Conservation (phyloP, 2,113 vertebrate genomes). For the Sceloporus undulatus region DNA sequence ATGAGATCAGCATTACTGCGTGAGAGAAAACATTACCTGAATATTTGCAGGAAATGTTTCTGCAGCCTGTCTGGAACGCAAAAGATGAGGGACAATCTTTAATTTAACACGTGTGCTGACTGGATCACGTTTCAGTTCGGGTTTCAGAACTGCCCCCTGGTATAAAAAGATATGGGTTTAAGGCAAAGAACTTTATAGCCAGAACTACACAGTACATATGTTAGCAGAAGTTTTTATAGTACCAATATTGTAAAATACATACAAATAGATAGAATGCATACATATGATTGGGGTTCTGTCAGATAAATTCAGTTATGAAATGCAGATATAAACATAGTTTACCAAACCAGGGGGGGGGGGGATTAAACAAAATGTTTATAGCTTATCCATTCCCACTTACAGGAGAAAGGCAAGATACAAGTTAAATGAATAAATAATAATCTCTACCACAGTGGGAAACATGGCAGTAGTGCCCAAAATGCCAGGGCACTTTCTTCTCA, state of each 20-base stretch:
- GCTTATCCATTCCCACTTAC: no score
- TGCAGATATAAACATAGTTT: neutral
- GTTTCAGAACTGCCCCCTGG: slow-evolving; percentile 90
- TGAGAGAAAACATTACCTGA: slow-evolving; percentile 81
- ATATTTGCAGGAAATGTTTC: slow-evolving; percentile 97
- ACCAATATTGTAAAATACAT: neutral
- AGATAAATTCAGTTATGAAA: neutral
- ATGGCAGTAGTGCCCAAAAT: neutral
- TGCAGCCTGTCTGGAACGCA: slow-evolving; percentile 93
- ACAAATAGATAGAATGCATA: neutral
- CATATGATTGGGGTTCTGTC: neutral
- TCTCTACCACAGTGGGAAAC: neutral
- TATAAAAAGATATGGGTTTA: slow-evolving; percentile 46
- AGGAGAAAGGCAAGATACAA: no score
- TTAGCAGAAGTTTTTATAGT: no score
- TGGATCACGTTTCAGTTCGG: slow-evolving; percentile 95
- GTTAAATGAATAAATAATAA: no score
- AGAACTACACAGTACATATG: neutral
- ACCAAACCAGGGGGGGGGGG: neutral
- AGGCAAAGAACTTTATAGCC: neutral
- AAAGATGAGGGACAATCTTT: slow-evolving; percentile 96
- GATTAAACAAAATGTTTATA: no score
- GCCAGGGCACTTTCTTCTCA: neutral
- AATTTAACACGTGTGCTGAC: slow-evolving; percentile 97
- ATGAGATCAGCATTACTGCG: neutral